Evolutionary conservation across 2,113 vertebrate genomes (phyloP).

Genomic region (Eolophus roseicapilla): DNA sequence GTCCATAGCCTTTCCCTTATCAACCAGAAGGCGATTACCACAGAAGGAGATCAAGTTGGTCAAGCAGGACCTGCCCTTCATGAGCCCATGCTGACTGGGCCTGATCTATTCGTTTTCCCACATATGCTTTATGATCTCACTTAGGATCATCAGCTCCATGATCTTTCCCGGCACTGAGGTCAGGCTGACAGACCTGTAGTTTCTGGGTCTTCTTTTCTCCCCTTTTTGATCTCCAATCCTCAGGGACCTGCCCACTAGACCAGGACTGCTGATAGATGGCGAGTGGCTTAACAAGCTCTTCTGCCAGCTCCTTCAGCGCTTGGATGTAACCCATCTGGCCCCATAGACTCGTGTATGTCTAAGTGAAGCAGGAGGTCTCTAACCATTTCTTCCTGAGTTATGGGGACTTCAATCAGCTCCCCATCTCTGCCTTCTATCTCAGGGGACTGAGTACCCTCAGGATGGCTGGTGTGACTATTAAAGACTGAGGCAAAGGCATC

Average conservation of each 20-base stretch:
- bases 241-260: neutral
- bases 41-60: neutral
- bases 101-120: neutral
- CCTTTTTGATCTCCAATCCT: neutral
- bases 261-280: neutral
- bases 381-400: neutral
- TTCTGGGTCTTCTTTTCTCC: neutral
- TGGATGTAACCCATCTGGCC: neutral
- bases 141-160: neutral
- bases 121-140: neutral
- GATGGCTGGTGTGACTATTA: neutral
- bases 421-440: neutral
- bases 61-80: neutral
- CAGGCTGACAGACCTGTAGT: neutral
- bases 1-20: neutral
- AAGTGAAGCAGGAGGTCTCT: neutral
- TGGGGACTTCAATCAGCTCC: neutral
- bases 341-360: neutral
- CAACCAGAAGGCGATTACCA: neutral
- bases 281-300: neutral
- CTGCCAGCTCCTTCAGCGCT: neutral
- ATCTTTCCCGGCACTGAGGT: neutral
- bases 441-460: neutral
- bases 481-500: neutral
- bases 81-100: neutral